These are phyloP conservation scores for Leptinotarsa lineolata DNA, from an alignment of 1,140 invertebrate genomes.

Conservation along the genomic window DNA sequence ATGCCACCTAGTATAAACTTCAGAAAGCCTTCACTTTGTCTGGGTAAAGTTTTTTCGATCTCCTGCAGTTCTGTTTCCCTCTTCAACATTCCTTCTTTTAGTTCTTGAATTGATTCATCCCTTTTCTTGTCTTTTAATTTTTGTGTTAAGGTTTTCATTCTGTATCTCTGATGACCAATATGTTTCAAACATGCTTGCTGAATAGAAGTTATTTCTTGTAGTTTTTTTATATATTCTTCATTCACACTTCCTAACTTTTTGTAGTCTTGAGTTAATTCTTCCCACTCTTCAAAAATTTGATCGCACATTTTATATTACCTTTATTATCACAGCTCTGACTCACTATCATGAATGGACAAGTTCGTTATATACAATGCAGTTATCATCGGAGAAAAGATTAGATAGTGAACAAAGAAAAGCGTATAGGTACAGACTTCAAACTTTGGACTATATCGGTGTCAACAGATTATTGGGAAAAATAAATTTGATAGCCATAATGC, in stretches of 20 bases:
- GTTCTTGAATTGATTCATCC: slow-evolving; percentile 59
- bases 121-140: slow-evolving; percentile 61
- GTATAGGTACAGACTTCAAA: slow-evolving; percentile 12
- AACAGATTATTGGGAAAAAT: neutral
- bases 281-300: slow-evolving; percentile 66
- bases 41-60: slow-evolving; percentile 82
- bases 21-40: slow-evolving; percentile 83
- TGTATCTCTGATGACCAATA: slow-evolving; percentile 85
- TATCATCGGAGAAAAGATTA: slow-evolving; percentile 1
- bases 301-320: slow-evolving; percentile 23
- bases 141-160: slow-evolving; percentile 76
- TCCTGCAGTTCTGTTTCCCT: slow-evolving; percentile 78
- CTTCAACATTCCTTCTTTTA: slow-evolving; percentile 74
- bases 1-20: slow-evolving; percentile 82
- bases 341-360: neutral
- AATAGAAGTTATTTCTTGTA: slow-evolving; percentile 78
- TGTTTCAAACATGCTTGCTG: slow-evolving; percentile 86
- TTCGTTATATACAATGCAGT: neutral
- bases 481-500: no score
- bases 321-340: neutral
- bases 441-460: neutral
- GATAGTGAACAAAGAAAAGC: neutral
- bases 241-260: slow-evolving; percentile 74
- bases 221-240: slow-evolving; percentile 78
- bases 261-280: slow-evolving; percentile 72